Evolutionary conservation across 2,888 invertebrate species (phyloP).

Genomic region (Theodoxus fluviatilis): DNA sequence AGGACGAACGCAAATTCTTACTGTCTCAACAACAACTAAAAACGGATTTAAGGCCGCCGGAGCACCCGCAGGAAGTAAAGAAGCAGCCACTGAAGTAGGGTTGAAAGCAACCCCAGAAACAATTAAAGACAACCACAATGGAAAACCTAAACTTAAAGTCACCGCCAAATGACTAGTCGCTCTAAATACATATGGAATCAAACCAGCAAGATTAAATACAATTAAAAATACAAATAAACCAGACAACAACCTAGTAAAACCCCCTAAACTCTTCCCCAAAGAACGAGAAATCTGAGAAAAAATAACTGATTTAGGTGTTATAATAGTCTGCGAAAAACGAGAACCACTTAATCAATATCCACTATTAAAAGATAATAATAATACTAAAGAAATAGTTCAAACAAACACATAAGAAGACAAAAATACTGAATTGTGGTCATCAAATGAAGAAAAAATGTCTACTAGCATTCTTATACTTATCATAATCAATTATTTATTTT

Average conservation of each 20-base stretch:
- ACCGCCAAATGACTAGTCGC: slow-evolving; percentile 73
- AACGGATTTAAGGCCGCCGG: slow-evolving; percentile 74
- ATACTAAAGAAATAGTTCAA: slow-evolving; percentile 4
- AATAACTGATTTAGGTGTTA: slow-evolving; percentile 70
- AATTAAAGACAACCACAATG: slow-evolving; percentile 75
- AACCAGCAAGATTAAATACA: slow-evolving; percentile 75
- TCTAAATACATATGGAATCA: slow-evolving; percentile 78
- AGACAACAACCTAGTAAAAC: slow-evolving; percentile 68
- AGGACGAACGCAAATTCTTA: slow-evolving; percentile 77
- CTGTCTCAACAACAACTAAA: slow-evolving; percentile 79
- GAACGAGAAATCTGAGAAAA: slow-evolving; percentile 67
- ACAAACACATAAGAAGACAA: slow-evolving; percentile 65
- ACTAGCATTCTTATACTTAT: slow-evolving; percentile 73
- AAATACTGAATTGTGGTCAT: slow-evolving; percentile 69
- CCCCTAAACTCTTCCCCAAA: slow-evolving; percentile 65
- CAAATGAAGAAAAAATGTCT: slow-evolving; percentile 76
- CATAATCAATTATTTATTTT: slow-evolving; percentile 4
- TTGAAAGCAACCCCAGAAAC: slow-evolving; percentile 74
- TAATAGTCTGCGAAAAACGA: slow-evolving; percentile 63
- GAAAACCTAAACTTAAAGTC: slow-evolving; percentile 71
- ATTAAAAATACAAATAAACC: slow-evolving; percentile 72
- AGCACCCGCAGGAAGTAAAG: slow-evolving; percentile 76
- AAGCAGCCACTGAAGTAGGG: slow-evolving; percentile 73
- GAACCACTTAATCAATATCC: neutral
- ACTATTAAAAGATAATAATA: neutral